Base-by-base conservation (phyloP, 1,140 invertebrate genomes). In the Coptotermes formosanus region DNA sequence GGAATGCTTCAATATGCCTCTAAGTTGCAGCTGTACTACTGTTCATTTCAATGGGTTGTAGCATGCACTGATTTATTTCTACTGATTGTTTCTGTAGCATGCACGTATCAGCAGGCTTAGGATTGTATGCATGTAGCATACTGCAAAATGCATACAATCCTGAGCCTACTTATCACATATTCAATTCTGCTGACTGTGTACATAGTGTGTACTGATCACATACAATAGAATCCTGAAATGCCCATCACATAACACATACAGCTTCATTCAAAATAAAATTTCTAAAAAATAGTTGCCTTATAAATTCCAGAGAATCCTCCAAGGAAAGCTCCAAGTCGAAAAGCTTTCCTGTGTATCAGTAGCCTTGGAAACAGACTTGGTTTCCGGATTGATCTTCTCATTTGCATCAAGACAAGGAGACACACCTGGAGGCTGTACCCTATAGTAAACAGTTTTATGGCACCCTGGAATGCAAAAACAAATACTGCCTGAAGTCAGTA, bases 261-360 rank as follows among this genome's bases (percentile, higher is more conserved):
- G 11, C 75, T 23, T 14, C 2, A 38, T 38, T 81, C 32, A 81
- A 38, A 81, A 38, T 30, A 4, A 43, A 82, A 38, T 38, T 38
- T 38, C 38, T 38, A 8, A 82, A 82, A n/a, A 32, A 82, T 55
- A 21, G 19, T 16, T 91, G 94, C 94, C 89, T 93, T 94, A 88
- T 93, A 95, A 32, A 95, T 87, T 43, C 92, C 92, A 9, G 93
- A 91, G 88, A 95, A 95, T 85, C 93, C 92, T 84, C 94, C 94
- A 88, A 95, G 90, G 88, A 95, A 95, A 55, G 92, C 88, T 64
- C 93, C 94, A 85, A 95, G 89, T 88, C 93, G 92, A 19, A 95
- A 89, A 84, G 92, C 94, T 86, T 92, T 91, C 87, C 89, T 91
- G 86, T 91, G 93, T 85, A 94, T 92, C 44, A 94, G 89, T 86